These are phyloP conservation scores for Pelusios castaneus DNA, from an alignment of 2,113 vertebrate species.

Conservation along the genomic window DNA sequence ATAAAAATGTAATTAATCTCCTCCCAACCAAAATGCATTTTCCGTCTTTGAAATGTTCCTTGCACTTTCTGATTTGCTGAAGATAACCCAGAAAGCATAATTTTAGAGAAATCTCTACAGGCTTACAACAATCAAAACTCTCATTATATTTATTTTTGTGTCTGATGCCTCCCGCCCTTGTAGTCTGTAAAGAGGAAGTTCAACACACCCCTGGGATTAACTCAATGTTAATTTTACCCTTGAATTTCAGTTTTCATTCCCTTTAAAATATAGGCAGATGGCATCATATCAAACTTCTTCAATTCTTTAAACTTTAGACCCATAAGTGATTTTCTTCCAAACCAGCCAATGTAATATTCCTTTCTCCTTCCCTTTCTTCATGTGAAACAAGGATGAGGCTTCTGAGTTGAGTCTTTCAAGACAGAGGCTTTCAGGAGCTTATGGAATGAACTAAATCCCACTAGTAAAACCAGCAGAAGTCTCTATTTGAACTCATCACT, in stretches of 20 bases:
- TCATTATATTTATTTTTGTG: neutral
- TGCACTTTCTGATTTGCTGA: neutral
- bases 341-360: neutral
- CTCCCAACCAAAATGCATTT: neutral
- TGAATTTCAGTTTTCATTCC: neutral
- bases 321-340: slow-evolving; percentile 10
- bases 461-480: neutral
- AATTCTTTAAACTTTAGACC: neutral
- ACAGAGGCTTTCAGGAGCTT: neutral
- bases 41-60: neutral
- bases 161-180: neutral
- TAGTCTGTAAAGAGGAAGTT: neutral
- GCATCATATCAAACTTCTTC: neutral
- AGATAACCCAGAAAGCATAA: neutral
- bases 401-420: neutral
- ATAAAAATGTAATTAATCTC: slow-evolving; percentile 7
- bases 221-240: neutral
- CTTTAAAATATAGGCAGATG: neutral
- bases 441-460: neutral
- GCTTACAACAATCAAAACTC: neutral
- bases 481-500: neutral
- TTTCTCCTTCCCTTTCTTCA: neutral
- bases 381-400: neutral
- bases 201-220: neutral
- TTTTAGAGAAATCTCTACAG: neutral